Conservation (phyloP, 2,113 vertebrate species). For the rabbit (Oryctolagus cuniculus) region mOryCun1.1 NC_091438.1:150385001-150385500, state of each 20-base stretch:
- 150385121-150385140: not conserved
- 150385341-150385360: not conserved
- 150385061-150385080: not conserved
- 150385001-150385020: not conserved
- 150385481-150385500: not conserved
- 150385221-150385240: not conserved
- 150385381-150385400: not conserved
- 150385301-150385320: not conserved
- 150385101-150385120: too few species aligned
- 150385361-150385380: too few species aligned
- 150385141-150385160: not conserved
- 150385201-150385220: not conserved
- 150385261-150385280: not conserved
- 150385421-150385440: rapidly evolving
- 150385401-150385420: not conserved
- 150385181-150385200: not conserved
- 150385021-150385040: not conserved
- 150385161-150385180: not conserved
- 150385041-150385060: not conserved
- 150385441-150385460: not conserved
- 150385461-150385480: not conserved
- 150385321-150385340: not conserved
- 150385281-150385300: not conserved
- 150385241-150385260: not conserved
- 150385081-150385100: not conserved